phyloP scores from a whole-genome alignment of 2,113 vertebrate genomes.

The Charadrius vociferus region DNA sequence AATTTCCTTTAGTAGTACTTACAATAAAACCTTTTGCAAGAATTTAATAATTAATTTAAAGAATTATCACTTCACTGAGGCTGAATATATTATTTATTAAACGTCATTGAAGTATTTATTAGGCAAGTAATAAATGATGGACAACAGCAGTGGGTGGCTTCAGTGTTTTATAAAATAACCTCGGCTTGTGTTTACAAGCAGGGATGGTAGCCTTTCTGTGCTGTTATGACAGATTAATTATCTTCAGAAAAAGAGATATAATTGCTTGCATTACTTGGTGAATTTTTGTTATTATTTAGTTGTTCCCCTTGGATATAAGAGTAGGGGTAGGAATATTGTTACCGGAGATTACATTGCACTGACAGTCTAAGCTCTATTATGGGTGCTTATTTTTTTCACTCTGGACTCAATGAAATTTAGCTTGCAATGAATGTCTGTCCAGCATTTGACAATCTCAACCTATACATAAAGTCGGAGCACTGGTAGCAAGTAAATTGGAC shows the following conservation, averaged over 20 bases:
- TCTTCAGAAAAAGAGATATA: not conserved
- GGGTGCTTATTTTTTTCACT: not conserved
- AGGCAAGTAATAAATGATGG: constrained; percentile 75
- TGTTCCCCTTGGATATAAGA: not conserved
- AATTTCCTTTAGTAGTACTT: constrained; percentile 72
- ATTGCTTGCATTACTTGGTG: not conserved
- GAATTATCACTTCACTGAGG: constrained; percentile 76
- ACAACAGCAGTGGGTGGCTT: constrained; percentile 61
- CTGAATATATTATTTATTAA: constrained; percentile 82
- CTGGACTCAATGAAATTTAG: not conserved
- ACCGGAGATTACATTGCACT: not conserved
- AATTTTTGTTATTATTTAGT: not conserved
- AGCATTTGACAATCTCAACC: not conserved
- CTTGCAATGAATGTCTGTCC: not conserved
- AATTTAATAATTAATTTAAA: constrained; percentile 83
- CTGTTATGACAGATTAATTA: constrained; percentile 44
- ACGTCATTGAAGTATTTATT: constrained; percentile 84
- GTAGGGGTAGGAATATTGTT: not conserved
- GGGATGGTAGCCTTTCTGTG: constrained; percentile 5
- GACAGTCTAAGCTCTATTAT: not conserved
- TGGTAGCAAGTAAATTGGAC: not conserved
- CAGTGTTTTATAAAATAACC: constrained; percentile 63
- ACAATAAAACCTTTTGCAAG: constrained; percentile 74
- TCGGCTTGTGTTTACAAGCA: constrained; percentile 57
- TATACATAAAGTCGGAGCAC: not conserved